These are phyloP conservation scores for Polyergus mexicanus DNA, from an alignment of 1,140 invertebrate species.

Conservation along the genomic window DNA sequence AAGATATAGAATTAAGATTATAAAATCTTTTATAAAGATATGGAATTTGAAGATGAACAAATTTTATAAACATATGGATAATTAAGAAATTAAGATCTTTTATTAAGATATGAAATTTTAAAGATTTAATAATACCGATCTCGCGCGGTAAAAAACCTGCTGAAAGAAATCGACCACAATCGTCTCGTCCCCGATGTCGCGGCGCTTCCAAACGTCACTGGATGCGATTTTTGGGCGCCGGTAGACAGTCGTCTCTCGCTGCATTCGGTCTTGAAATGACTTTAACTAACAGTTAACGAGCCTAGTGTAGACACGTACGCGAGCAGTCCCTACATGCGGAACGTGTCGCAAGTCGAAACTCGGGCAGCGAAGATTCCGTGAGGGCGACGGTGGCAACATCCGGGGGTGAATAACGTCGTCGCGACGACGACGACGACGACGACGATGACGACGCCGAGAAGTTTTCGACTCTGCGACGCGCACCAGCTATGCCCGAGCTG, in stretches of 20 bases:
- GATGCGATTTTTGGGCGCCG: slow-evolving; percentile 67
- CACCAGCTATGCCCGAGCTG: neutral
- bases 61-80: too few species aligned
- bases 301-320: slow-evolving; percentile 46
- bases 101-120: neutral
- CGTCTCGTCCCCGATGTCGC: slow-evolving; percentile 13
- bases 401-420: slow-evolving; percentile 21
- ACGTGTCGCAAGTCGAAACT: slow-evolving; percentile 71
- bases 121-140: neutral
- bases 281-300: slow-evolving; percentile 74
- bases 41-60: too few species aligned
- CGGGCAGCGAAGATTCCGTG: slow-evolving; percentile 38
- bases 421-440: slow-evolving; percentile 16
- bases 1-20: neutral
- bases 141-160: neutral
- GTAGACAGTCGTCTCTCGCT: slow-evolving; percentile 21
- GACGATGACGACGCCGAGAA: slow-evolving; percentile 34
- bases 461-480: slow-evolving; percentile 48
- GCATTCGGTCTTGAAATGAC: slow-evolving; percentile 69
- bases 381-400: slow-evolving; percentile 13
- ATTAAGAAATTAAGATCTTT: neutral
- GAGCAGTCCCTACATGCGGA: slow-evolving; percentile 27
- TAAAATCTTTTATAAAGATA: too few species aligned
- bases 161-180: neutral
- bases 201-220: slow-evolving; percentile 66